phyloP scores from a whole-genome alignment of 1,140 invertebrate genomes.

The Atta cephalotes region DNA sequence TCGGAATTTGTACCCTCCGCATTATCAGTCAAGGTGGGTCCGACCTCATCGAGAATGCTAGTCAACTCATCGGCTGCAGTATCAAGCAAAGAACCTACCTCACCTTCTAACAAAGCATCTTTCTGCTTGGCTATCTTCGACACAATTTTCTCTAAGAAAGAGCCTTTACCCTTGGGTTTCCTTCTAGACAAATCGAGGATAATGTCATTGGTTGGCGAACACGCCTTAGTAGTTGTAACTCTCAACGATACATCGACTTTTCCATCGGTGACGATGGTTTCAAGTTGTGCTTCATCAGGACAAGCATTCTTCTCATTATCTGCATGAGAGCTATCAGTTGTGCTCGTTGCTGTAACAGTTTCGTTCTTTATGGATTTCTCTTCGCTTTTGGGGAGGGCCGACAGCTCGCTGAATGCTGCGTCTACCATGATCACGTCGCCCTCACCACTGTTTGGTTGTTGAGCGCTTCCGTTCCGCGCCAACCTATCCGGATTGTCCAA shows the following conservation, averaged over 20 bases:
- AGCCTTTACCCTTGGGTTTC: constrained; percentile 81
- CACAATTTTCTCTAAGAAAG: constrained; percentile 83
- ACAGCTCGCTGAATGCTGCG: constrained; percentile 17
- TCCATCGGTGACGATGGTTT: not conserved
- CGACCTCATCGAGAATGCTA: constrained; percentile 78
- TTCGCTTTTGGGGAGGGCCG: constrained; percentile 25
- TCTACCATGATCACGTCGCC: not conserved
- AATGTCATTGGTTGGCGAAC: constrained; percentile 79
- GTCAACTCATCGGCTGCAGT: constrained; percentile 78
- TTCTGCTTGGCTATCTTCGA: constrained; percentile 85
- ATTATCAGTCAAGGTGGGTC: constrained; percentile 44
- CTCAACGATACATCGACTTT: not conserved
- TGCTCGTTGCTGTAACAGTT: not conserved
- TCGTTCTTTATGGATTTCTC: constrained; percentile 15
- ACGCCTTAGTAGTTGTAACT: not conserved
- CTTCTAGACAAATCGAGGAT: constrained; percentile 83
- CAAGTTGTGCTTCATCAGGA: not conserved
- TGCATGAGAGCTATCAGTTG: not conserved
- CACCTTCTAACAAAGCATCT: constrained; percentile 80
- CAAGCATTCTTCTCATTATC: constrained; percentile 15
- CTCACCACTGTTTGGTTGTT: constrained; percentile 32
- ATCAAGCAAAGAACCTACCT: constrained; percentile 77
- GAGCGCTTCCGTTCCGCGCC: constrained; percentile 66
- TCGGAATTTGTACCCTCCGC: not conserved
- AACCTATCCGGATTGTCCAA: constrained; percentile 71